Evolutionary conservation across 2,113 vertebrate genomes (phyloP), one percentile per base, ranked within the genome.

Genomic region (Lutjanus erythropterus): DNA sequence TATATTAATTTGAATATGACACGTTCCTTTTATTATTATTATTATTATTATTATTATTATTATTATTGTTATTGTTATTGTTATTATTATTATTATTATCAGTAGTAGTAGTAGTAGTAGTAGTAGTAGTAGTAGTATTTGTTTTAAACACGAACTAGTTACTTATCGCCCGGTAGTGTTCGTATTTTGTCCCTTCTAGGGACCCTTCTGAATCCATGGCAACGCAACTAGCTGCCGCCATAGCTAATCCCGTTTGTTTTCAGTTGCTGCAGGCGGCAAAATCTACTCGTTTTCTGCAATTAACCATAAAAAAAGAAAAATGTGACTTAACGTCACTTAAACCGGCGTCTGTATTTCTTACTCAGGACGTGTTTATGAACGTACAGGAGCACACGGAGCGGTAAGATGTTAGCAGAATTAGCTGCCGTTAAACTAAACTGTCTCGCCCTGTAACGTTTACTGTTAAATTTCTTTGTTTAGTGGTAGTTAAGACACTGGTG

Each of bases 121-220:
- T n/a, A n/a, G n/a, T n/a, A n/a, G n/a, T n/a, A n/a, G n/a, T n/a
- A n/a, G n/a, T n/a, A n/a, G n/a, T n/a, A n/a, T n/a, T n/a, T n/a
- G n/a, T n/a, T n/a, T n/a, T n/a, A n/a, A n/a, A n/a, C n/a, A n/a
- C n/a, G n/a, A n/a, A n/a, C n/a, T n/a, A n/a, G n/a, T n/a, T 10
- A 7, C 44, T 18, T 6, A 19, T 64, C 25, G 41, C 49, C 3
- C 5, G n/a, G 0, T 6, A 2, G 9, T 3, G 7, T 18, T 3
- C 1, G 3, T 47, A 27, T 71, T 83, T 60, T 64, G 83, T 44
- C 67, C 88, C 83, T 84, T n/a, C 0, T 16, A 0, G 58, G 19
- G 9, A 52, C 31, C 88, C 79, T 0, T 90, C 50, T 0, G 64
- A 23, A 33, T 72, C 89, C 85, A 81, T 85, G 83, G 85, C 2